phyloP scores from a whole-genome alignment of 2,797 vertebrate genomes.

The Sebastiscus albofasciatus region DNA sequence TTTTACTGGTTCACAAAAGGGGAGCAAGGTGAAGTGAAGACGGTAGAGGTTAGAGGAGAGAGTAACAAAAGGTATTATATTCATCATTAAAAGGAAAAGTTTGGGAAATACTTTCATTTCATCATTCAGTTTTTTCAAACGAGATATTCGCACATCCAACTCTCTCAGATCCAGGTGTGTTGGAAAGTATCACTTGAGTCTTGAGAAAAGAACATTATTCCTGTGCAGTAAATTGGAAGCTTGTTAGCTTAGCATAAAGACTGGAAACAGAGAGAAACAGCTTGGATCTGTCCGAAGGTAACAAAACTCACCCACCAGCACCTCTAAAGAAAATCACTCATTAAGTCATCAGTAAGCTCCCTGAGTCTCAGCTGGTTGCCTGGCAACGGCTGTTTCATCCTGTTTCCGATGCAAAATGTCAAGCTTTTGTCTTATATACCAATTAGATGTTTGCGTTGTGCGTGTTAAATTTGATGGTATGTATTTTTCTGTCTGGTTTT shows the following conservation, averaged over 20 bases:
- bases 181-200: too few relatives aligned
- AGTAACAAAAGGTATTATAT: neutral
- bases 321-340: neutral
- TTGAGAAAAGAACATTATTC: too few relatives aligned
- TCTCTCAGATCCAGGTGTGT: too few relatives aligned
- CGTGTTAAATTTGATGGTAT: neutral
- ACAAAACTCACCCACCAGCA: neutral
- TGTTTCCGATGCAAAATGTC: neutral
- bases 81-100: neutral
- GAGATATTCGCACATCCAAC: too few relatives aligned
- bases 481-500: neutral
- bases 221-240: neutral
- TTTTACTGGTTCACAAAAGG: constrained; percentile 18
- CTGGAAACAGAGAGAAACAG: neutral
- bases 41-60: neutral
- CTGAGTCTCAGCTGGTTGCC: neutral
- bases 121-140: neutral
- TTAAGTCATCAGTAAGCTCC: neutral
- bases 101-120: neutral
- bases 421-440: neutral
- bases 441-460: neutral
- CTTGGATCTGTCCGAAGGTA: neutral
- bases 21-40: constrained; percentile 16
- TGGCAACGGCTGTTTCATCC: neutral
- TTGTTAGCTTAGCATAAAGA: neutral